These are phyloP conservation scores for Lasioglossum marginatum DNA, from an alignment of 2,888 invertebrate genomes.

Conservation along the genomic window DNA sequence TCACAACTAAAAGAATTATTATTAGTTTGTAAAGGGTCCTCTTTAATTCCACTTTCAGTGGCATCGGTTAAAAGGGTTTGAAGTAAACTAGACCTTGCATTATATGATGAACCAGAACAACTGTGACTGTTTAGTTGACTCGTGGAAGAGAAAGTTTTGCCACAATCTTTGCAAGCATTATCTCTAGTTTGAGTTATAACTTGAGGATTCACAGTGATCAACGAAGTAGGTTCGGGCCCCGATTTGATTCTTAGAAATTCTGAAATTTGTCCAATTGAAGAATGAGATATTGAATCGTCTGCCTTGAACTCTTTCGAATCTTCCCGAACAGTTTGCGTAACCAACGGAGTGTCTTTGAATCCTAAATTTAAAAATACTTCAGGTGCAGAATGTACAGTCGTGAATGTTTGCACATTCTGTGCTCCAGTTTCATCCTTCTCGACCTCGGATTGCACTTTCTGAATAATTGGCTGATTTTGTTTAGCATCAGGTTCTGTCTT, in stretches of 20 bases:
- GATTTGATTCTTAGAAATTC: conserved; percentile 82
- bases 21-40: conserved; percentile 72
- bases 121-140: conserved; percentile 79
- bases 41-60: conserved; percentile 69
- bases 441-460: conserved; percentile 77
- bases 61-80: conserved; percentile 63
- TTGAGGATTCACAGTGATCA: conserved; percentile 82
- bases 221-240: conserved; percentile 76
- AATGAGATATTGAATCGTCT: conserved; percentile 80
- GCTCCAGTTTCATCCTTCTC: conserved; percentile 76
- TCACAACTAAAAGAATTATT: conserved; percentile 85
- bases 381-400: conserved; percentile 80
- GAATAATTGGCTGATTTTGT: conserved; percentile 76
- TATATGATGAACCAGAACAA: conserved; percentile 66
- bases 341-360: conserved; percentile 77
- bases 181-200: conserved; percentile 78
- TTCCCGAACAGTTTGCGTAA: conserved; percentile 77
- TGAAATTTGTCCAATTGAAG: conserved; percentile 82
- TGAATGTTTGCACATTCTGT: conserved; percentile 78
- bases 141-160: conserved; percentile 79
- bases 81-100: conserved; percentile 45
- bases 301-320: conserved; percentile 80
- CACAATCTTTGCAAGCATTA: conserved; percentile 81
- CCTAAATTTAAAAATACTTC: conserved; percentile 82
- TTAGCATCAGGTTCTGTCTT: conserved; percentile 76